Percentiles rank a stretch among this genome's conserved stretches.
Conservation (phyloP, 2,113 vertebrate species). For the Andinoacara biseriatus region DNA sequence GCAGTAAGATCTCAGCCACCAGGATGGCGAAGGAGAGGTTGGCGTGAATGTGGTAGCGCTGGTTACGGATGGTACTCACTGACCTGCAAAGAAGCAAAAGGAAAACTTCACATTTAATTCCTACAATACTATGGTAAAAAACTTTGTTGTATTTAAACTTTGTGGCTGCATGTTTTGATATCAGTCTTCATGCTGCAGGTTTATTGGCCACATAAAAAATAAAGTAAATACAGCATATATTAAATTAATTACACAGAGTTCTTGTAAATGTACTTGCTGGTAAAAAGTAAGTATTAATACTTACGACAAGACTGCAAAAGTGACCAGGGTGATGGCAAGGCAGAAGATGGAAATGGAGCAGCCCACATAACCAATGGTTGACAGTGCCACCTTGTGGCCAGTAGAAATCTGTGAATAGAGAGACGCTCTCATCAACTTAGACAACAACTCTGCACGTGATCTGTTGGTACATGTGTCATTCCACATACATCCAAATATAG, state of each 20-base stretch:
- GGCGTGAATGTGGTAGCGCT: constrained; percentile 96
- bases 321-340: constrained; percentile 90
- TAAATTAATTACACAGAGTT: neutral
- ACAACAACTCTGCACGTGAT: neutral
- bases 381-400: constrained; percentile 93
- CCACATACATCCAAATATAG: neutral
- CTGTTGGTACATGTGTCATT: neutral
- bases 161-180: neutral
- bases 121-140: neutral
- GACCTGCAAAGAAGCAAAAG: constrained; percentile 77
- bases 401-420: constrained; percentile 80
- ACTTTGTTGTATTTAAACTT: neutral
- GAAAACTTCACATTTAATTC: neutral
- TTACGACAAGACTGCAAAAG: constrained; percentile 95
- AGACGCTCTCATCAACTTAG: constrained; percentile 11
- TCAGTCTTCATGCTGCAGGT: neutral
- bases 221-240: neutral
- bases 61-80: constrained; percentile 93
- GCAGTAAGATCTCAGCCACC: constrained; percentile 91
- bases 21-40: constrained; percentile 93
- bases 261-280: neutral
- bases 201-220: neutral
- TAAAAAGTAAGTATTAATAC: constrained; percentile 69
- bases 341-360: constrained; percentile 95
- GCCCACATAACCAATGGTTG: constrained; percentile 93